Percentiles rank a stretch among this genome's conserved stretches.
Evolutionary conservation across 2,113 vertebrate genomes (phyloP).

Genomic region (Microtus ochrogaster): DNA sequence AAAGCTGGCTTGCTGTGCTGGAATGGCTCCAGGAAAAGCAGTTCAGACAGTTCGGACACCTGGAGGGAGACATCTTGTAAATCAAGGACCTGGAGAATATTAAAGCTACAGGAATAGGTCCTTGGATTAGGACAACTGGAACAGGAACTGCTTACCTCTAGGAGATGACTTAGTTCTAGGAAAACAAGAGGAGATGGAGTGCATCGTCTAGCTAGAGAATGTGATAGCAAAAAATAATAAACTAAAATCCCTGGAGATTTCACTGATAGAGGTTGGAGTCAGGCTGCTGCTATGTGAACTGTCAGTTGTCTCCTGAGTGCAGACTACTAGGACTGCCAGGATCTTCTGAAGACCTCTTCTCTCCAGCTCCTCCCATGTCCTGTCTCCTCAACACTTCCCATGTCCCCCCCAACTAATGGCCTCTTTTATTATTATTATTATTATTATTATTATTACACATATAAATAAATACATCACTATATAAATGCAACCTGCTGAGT

Average conservation of each 20-base stretch:
- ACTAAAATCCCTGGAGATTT: background rate
- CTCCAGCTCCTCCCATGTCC: background rate
- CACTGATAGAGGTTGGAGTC: background rate
- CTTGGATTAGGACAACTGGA: background rate
- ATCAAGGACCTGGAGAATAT: background rate
- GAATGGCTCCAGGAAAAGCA: background rate
- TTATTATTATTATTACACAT: background rate
- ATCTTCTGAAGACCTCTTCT: background rate
- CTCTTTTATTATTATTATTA: background rate
- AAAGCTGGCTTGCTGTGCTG: background rate
- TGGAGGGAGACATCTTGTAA: background rate
- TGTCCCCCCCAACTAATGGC: too few species aligned
- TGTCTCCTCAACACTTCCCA: background rate
- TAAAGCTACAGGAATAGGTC: background rate
- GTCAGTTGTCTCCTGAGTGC: background rate
- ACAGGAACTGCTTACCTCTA: background rate
- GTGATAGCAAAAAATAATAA: background rate
- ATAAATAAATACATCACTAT: background rate
- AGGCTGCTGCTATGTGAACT: background rate
- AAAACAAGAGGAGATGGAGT: background rate
- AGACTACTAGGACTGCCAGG: background rate
- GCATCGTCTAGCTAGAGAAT: background rate
- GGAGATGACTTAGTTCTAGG: background rate
- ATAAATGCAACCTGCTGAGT: background rate
- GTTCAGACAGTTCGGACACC: background rate